Percentiles rank a stretch among this genome's conserved stretches.
phyloP scores from a whole-genome alignment of 2,888 invertebrate genomes.

The Arrhopalites spinosus region DNA sequence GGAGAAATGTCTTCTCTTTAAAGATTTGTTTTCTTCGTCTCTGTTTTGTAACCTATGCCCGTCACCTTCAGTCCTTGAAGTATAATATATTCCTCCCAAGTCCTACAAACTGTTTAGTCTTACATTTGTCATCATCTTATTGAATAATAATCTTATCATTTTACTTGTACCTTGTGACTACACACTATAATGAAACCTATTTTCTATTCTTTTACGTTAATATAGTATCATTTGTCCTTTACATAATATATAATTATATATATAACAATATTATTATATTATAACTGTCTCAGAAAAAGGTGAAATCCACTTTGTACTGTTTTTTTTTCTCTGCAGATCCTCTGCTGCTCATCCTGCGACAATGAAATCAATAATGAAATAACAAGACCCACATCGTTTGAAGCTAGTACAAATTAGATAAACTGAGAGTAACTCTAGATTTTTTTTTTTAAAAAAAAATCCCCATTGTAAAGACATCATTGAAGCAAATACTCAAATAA shows the following conservation, averaged over 20 bases:
- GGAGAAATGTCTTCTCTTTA: no score
- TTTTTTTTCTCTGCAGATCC: not conserved
- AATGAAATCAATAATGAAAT: no score
- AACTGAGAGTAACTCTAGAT: no score
- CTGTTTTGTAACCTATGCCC: not conserved
- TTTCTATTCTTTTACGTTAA: not conserved
- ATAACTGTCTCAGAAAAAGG: not conserved
- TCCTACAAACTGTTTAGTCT: not conserved
- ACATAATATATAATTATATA: not conserved
- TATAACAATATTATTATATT: no score
- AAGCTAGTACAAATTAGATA: no score
- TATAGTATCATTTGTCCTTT: not conserved
- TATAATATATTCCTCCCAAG: not conserved
- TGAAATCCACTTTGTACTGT: constrained; percentile 4
- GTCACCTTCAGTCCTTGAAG: constrained; percentile 8
- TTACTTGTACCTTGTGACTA: no score
- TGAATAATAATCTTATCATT: not conserved
- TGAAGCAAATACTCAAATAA: no score
- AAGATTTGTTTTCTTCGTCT: no score
- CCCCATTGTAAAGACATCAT: no score
- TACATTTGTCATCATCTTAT: not conserved
- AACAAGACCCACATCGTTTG: no score
- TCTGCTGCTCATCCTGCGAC: not conserved
- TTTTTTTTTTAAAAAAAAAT: no score
- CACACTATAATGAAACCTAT: not conserved